Conservation (phyloP, 2,797 vertebrate genomes). For the Galago senegalensis region DNA sequence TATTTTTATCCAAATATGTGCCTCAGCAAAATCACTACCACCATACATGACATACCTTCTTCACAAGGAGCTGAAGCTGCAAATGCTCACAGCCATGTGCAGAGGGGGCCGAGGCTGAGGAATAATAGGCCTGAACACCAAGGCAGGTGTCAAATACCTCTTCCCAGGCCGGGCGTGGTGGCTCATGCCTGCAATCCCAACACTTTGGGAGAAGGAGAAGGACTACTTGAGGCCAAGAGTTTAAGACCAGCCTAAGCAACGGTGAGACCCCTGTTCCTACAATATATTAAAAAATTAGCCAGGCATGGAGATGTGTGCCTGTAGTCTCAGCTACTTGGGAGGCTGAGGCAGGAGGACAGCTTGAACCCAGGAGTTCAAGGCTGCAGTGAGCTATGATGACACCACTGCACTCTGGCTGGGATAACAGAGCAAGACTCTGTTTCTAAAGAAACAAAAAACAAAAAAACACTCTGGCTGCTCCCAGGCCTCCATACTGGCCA, state of each 20-base stretch:
- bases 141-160: neutral
- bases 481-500: no score
- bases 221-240: neutral
- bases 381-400: neutral
- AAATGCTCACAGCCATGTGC: neutral
- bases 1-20: neutral
- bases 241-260: neutral
- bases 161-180: neutral
- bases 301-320: neutral
- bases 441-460: neutral
- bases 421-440: neutral
- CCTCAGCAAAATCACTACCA: neutral
- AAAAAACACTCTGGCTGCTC: neutral
- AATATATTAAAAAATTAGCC: neutral
- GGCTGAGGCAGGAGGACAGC: neutral
- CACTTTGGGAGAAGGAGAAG: neutral
- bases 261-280: neutral
- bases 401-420: neutral
- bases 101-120: neutral
- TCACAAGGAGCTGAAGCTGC: neutral
- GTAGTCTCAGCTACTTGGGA: neutral
- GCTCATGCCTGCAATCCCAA: neutral
- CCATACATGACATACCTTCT: accelerated
- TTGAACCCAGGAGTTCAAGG: neutral
- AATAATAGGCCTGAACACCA: neutral